phyloP scores from a whole-genome alignment of 2,797 vertebrate species.

The Nothura maculosa region DNA sequence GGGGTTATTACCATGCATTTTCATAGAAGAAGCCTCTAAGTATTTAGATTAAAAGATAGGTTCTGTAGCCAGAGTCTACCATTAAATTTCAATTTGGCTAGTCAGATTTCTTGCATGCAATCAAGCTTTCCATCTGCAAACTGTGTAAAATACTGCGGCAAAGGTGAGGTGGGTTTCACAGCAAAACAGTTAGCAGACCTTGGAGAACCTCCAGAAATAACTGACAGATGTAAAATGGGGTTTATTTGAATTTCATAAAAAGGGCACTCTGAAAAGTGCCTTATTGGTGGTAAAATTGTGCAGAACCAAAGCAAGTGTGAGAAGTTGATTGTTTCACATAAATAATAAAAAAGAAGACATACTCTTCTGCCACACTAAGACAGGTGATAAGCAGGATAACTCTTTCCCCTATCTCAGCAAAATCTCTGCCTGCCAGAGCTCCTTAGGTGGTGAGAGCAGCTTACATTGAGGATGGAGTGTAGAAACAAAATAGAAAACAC shows the following conservation, averaged over 20 bases:
- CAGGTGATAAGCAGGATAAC: not conserved
- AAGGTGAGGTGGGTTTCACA: not conserved
- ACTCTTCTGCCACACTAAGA: not conserved
- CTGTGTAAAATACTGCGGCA: not conserved
- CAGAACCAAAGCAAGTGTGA: not conserved
- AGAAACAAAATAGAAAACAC: not conserved
- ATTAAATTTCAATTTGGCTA: not conserved
- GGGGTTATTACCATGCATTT: not conserved
- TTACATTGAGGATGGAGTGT: not conserved
- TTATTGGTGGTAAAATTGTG: not conserved
- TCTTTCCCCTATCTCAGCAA: not conserved
- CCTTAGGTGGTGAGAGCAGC: not conserved
- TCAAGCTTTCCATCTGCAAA: not conserved
- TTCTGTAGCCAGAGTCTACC: accelerated
- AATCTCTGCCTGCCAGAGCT: not conserved
- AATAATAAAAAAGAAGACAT: not conserved
- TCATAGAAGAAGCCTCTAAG: not conserved
- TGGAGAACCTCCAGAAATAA: not conserved
- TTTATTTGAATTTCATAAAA: not conserved
- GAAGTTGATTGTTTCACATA: not conserved
- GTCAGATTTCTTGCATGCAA: not conserved
- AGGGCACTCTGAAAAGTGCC: accelerated
- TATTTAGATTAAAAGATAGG: not conserved
- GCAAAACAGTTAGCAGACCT: not conserved
- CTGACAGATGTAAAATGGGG: not conserved